Percentiles rank a stretch among this genome's conserved stretches.
Conservation (phyloP, 2,888 invertebrate genomes). For the Craniophora ligustri region DNA sequence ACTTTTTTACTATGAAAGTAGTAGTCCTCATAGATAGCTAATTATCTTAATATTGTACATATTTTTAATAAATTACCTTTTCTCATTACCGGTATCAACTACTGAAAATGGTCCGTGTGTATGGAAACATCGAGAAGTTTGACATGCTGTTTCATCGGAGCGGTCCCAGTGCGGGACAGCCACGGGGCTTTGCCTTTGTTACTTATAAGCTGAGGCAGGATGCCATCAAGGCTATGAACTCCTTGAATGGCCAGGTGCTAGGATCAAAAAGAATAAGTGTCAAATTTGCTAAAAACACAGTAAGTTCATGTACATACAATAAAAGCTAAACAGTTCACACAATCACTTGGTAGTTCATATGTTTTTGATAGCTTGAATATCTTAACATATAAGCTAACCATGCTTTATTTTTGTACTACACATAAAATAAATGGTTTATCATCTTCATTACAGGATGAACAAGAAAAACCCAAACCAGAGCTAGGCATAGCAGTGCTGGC, state of each 20-base stretch:
- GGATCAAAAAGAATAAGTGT: slow-evolving; percentile 93
- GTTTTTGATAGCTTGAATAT: neutral
- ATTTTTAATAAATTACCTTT: slow-evolving; percentile 73
- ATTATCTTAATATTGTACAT: neutral
- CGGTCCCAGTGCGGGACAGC: slow-evolving; percentile 96
- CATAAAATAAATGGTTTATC: neutral
- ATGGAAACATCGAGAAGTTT: slow-evolving; percentile 97
- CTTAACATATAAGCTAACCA: too few relatives aligned
- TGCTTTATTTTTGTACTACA: neutral
- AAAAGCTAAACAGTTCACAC: too few relatives aligned
- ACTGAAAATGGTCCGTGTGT: slow-evolving; percentile 98
- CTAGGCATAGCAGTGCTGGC: slow-evolving; percentile 93
- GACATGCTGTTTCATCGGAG: slow-evolving; percentile 98
- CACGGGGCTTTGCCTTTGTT: slow-evolving; percentile 97
- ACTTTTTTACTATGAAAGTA: too few relatives aligned
- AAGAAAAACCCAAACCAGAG: slow-evolving; percentile 92
- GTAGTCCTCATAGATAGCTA: too few relatives aligned
- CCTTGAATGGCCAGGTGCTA: slow-evolving; percentile 92
- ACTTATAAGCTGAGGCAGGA: slow-evolving; percentile 92
- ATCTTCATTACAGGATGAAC: slow-evolving; percentile 89
- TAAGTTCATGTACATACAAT: too few relatives aligned
- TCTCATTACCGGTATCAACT: slow-evolving; percentile 96
- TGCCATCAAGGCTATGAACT: slow-evolving; percentile 92
- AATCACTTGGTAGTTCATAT: neutral
- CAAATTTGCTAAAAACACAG: slow-evolving; percentile 93